These are phyloP conservation scores for Anser brachyrhynchus DNA, from an alignment of 2,113 vertebrate genomes.

Conservation along the genomic window DNA sequence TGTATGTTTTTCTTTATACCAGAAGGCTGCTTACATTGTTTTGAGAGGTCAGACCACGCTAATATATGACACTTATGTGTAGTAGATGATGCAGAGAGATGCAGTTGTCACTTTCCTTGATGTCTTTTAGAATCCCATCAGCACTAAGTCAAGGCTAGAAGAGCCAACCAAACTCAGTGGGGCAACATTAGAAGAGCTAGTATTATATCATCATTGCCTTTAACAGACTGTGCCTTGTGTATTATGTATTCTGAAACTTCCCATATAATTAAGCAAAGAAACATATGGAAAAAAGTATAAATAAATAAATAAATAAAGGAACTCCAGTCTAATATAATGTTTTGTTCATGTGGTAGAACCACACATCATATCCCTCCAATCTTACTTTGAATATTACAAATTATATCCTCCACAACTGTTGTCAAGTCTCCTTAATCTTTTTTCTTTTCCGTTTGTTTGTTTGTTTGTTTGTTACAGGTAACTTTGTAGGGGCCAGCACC, in stretches of 20 bases:
- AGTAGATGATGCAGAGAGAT: neutral
- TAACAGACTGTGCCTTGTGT: neutral
- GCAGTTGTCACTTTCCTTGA: neutral
- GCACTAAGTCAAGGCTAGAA: neutral
- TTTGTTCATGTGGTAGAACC: neutral
- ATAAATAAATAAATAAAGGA: neutral
- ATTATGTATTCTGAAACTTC: neutral
- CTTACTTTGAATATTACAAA: neutral
- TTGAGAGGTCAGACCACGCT: neutral
- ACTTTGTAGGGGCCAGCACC: neutral
- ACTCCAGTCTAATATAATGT: neutral
- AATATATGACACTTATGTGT: neutral
- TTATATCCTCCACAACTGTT: neutral
- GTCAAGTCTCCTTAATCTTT: neutral
- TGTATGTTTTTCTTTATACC: neutral
- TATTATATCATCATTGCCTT: neutral
- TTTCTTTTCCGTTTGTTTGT: neutral
- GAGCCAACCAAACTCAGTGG: neutral
- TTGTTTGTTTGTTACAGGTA: neutral
- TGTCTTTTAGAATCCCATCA: neutral
- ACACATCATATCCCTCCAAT: neutral
- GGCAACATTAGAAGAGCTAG: neutral
- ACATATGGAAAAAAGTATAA: neutral
- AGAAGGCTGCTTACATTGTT: neutral
- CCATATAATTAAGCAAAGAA: neutral